phyloP scores from a whole-genome alignment of 2,888 invertebrate species.

The Sceliomorpha sp. region DNA sequence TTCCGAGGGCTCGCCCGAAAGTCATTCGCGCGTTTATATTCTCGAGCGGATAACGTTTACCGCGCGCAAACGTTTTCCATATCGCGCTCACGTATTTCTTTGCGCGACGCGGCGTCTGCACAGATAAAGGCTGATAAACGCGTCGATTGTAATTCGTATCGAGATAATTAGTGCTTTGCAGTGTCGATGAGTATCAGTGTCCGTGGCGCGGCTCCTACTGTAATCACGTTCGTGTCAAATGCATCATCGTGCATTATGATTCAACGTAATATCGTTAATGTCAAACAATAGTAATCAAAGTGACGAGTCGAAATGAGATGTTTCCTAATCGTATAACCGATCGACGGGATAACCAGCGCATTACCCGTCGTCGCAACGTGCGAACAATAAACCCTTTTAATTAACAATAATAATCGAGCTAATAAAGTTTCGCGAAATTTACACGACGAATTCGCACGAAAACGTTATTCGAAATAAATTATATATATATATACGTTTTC shows the following conservation, averaged over 20 bases:
- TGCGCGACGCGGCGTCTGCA: too few species aligned
- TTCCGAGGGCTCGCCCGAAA: too few species aligned
- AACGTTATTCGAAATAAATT: slow-evolving; percentile 1
- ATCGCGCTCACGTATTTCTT: too few species aligned
- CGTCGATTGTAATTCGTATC: slow-evolving; percentile 32
- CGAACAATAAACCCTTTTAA: too few species aligned
- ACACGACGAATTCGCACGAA: too few species aligned
- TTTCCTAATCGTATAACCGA: slow-evolving; percentile 24
- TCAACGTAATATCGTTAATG: slow-evolving; percentile 48
- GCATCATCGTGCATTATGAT: slow-evolving; percentile 44
- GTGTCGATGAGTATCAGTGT: slow-evolving; percentile 39
- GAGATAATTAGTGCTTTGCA: slow-evolving; percentile 49
- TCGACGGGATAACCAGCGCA: slow-evolving; percentile 2
- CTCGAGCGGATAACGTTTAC: too few species aligned
- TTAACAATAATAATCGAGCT: background rate
- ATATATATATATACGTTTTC: too few species aligned
- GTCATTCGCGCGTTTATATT: too few species aligned
- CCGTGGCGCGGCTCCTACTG: slow-evolving; percentile 22
- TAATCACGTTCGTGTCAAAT: slow-evolving; percentile 49
- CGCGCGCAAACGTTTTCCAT: too few species aligned
- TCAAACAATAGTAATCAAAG: slow-evolving; percentile 49
- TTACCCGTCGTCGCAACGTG: too few species aligned
- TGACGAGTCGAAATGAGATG: slow-evolving; percentile 26
- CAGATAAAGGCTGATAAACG: too few species aligned
- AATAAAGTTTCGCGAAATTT: too few species aligned